Base-by-base conservation (phyloP, 92 coral and sea anemone species). In the Bergia sp. region DNA sequence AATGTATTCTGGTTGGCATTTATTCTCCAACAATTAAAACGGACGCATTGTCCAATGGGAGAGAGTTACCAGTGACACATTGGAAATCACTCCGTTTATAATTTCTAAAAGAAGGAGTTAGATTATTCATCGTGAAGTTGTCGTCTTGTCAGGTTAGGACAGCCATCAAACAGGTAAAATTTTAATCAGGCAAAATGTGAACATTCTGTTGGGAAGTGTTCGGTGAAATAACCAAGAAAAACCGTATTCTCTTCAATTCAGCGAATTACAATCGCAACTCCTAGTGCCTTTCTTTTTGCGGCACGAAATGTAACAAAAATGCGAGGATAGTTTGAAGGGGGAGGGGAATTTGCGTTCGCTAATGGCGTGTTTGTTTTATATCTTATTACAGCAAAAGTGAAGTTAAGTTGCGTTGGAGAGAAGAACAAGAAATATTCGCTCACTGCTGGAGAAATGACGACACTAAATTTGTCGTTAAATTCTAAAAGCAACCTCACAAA, bases 1-100 rank as follows among this genome's bases (percentile, higher is more conserved):
- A 81, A 81, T 81, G 45, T 81, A 81, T 81, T 81, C 85, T 61
- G 37, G 37, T 39, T 81, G 29, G 29, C n/a, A 43, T 79, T 79
- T 49, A 79, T 18, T 39, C 61, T 61, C 6, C 73, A 18, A 18
- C 61, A 81, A 81, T 81, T 81, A 81, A 81, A 81, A 81, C 85
- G 74, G 74, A 81, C 7, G 13, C 3, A 40, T 42, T 38, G 85
- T 7, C 85, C 85, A 81, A 81, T 81, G 41, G 85, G 12, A 79
- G 23, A 37, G 21, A 7, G 12, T 9, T 57, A 13, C n/a, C 0
- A 8, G 73, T 39, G 85, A 81, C 85, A 81, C 44, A 65, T 81
- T 81, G 73, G 23, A 81, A 38, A 81, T 57, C 71, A 43, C 36
- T 44, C 16, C 53, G 50, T 37, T 81, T 81, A 81, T 57, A 81